Conservation (phyloP, 2,888 invertebrate genomes). For the Lymantria monacha region DNA sequence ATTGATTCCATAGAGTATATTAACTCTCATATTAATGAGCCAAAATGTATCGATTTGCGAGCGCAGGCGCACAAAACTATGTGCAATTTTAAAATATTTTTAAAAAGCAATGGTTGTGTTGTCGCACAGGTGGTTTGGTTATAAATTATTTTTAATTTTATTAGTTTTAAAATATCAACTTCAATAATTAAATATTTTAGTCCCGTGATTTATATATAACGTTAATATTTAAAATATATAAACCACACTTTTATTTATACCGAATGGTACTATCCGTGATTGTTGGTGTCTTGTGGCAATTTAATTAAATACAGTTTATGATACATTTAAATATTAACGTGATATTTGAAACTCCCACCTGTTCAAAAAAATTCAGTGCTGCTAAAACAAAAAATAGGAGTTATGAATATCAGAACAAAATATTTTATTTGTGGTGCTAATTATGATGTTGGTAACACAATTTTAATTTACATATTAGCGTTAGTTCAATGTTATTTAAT, state of each 20-base stretch:
- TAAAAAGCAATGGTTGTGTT: constrained; percentile 66
- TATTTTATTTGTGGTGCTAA: constrained; percentile 65
- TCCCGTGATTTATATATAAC: neutral
- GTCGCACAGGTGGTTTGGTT: constrained; percentile 46
- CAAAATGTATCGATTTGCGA: neutral
- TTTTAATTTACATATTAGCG: constrained; percentile 46
- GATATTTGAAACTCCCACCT: neutral
- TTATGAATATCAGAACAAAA: constrained; percentile 67
- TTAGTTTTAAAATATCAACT: constrained; percentile 22
- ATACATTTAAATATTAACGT: neutral
- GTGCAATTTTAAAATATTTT: constrained; percentile 70
- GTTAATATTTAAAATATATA: no score
- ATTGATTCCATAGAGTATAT: no score
- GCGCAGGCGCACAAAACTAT: constrained; percentile 42
- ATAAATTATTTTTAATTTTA: constrained; percentile 21
- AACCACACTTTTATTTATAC: neutral
- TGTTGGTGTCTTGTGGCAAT: neutral
- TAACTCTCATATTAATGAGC: no score
- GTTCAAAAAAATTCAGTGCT: constrained; percentile 8
- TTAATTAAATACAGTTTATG: neutral
- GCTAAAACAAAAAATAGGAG: constrained; percentile 33
- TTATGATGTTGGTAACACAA: constrained; percentile 57
- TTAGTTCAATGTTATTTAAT: constrained; percentile 50
- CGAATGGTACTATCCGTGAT: neutral
- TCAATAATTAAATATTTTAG: constrained; percentile 13